Evolutionary conservation across 2,888 invertebrate genomes (phyloP), one percentile per base, ranked within the genome.

Genomic region (Drosophila eohydei): DNA sequence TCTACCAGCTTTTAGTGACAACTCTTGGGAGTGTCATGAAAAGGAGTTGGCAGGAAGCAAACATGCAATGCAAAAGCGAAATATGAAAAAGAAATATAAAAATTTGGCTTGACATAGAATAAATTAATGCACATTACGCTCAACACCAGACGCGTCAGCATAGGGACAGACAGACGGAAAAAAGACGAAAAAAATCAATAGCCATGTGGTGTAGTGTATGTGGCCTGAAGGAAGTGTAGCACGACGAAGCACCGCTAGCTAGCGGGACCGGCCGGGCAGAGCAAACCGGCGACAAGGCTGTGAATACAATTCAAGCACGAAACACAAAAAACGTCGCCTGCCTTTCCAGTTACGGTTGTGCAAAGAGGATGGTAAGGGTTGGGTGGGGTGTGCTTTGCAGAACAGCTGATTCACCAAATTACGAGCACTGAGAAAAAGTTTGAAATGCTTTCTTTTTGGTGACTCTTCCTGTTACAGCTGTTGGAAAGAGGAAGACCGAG

Each of bases 141-240:
- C 78, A 63, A 87, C 89, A 81, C 87, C 71, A 73, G 59, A 65
- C 79, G 72, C 72, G 70, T 75, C 63, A 79, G 79, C 68, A 34
- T 38, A 54, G 58, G 43, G 59, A 56, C 55, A 62, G 38, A 60
- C 59, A 57, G 54, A 46, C 54, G 52, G 48, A 43, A 43, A 21
- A 32, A 41, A 12, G 8, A 8, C 1, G 32, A 43, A 52, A 71
- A 91, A 91, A 91, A 91, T 91, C 91, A 87, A 91, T 91, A 91
- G 77, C 77, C 88, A 90, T 91, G 90, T 90, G 90, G 84, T 68
- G 84, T 68, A 79, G 70, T 70, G 74, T 77, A 74, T 78, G 78
- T 79, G 61, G 55, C 64, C 64, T 48, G 62, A 61, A 57, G 74
- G 76, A 71, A 71, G 62, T 67, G 54, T 65, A 71, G 38, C 61